Base-by-base conservation (phyloP, 2,797 vertebrate genomes). In the Momotus momota region DNA sequence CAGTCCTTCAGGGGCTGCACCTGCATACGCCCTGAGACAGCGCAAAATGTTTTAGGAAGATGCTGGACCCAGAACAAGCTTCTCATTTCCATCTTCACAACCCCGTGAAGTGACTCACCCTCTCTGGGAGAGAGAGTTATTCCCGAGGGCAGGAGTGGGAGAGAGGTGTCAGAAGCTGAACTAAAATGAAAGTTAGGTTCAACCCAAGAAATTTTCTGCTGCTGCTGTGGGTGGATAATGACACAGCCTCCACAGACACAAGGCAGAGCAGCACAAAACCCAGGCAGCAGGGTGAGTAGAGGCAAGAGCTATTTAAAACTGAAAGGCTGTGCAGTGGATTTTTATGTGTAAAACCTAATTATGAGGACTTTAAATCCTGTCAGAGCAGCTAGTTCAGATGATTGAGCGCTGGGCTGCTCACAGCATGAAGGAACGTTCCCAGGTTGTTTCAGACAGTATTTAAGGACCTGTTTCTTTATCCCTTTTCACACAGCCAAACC, bases 211-310 rank as follows among this genome's bases (percentile, higher is more conserved):
- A 90, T 54, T 14, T 81, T 55, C 75, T 48, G 29, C 86, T 84
- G 73, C 49, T 89, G 84, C 77, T 43, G 94, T 90, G 73, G 94
- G 96, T 93, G 95, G 90, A 78, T 93, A 94, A 96, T 90, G 86
- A 93, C 85, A 92, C 67, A 81, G 93, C 85, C 88, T 94, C 70
- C 91, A 51, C 60, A 86, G 66, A 46, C 73, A 78, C 54, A 60
- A 67, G 66, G 79, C 85, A 94, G 49, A 94, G 72, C 73, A 9
- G 3, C 67, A 71, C 57, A 78, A 83, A 93, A 21, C 75, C 72
- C 84, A 88, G 89, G 81, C 26, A 2, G 80, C 65, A 58, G 87
- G 77, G 77, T 72, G 86, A 89, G 26, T 15, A 52, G 45, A 91
- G 78, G 65, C 9, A 10, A 90, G 70, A 64, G 22, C 66, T 94